phyloP scores from a whole-genome alignment of 2,797 vertebrate genomes.

The Zonotrichia albicollis region DNA sequence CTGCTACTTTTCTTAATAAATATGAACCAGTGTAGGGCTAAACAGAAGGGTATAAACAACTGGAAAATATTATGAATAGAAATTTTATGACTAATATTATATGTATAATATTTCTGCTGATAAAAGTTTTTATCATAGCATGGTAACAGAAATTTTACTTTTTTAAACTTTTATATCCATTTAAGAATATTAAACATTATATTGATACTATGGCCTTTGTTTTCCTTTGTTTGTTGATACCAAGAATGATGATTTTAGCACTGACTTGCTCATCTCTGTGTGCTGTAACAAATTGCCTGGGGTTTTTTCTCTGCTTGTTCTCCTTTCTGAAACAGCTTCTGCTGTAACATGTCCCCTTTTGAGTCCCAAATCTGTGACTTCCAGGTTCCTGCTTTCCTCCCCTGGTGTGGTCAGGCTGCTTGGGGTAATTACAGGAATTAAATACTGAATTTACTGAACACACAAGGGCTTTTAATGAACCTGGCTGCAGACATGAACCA shows the following conservation, averaged over 20 bases:
- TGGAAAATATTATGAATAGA: not conserved
- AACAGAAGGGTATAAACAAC: not conserved
- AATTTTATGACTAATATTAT: not conserved
- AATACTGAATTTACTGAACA: not conserved
- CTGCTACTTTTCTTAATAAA: not conserved
- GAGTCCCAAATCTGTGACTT: not conserved
- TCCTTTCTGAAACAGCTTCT: not conserved
- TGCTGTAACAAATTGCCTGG: not conserved
- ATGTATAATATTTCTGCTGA: not conserved
- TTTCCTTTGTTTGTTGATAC: not conserved
- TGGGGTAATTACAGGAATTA: not conserved
- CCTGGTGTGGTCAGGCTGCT: not conserved
- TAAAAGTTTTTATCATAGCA: not conserved
- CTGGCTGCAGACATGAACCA: not conserved
- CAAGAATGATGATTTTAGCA: not conserved
- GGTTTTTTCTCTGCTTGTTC: not conserved
- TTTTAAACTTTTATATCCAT: not conserved
- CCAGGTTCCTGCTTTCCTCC: not conserved
- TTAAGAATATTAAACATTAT: slow-evolving; percentile 38
- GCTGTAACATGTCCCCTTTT: accelerated
- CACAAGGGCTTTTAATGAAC: not conserved
- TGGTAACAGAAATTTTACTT: not conserved
- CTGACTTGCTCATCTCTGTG: not conserved
- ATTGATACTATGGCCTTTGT: not conserved
- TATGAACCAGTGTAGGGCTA: not conserved